Evolutionary conservation across 1,140 invertebrate species (phyloP), one percentile per base, ranked within the genome.

Genomic region (Drosophila ogumai): DNA sequence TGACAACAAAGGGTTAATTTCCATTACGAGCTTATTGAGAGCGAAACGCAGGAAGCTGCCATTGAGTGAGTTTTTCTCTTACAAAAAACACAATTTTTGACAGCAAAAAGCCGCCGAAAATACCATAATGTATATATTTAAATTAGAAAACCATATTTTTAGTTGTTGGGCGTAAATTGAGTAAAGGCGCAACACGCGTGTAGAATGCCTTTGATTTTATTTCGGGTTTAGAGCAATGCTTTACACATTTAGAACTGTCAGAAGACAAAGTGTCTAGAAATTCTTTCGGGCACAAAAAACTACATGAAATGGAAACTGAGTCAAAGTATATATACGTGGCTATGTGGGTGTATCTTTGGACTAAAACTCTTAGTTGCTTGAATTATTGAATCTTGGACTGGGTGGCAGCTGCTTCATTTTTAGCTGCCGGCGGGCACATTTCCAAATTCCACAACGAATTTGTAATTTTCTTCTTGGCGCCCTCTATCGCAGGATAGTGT

Each of bases 201-300:
- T 36, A 58, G 52, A 72, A 71, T 49, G 68, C 68, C 68, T 72
- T 72, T 72, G 52, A 72, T 72, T 72, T 72, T 72, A 40, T 28
- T 40, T 49, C 28, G 25, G 65, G 65, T 22, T 25, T 43, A 40
- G 49, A 68, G 64, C 65, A 67, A 68, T 67, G 61, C 69, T 69
- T 72, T 72, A 75, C 73, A 75, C 84, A 90, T 84, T 88, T 88
- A 88, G 85, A 88, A 90, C 82, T 87, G 82, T 87, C 82, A 87
- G 36, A 61, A 73, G 60, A 63, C 74, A 66, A 72, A 76, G 82
- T 88, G 79, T 78, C 79, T 61, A 69, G 65, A 28, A 54, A 49
- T 72, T 72, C 52, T 49, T 72, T 40, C 13, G 12, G 10, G 13
- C 19, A 47, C 43, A 22, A 50, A 41, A 40, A 72, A 43, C 52